Percentiles rank a stretch among this genome's conserved stretches.
Conservation (phyloP, 2,888 invertebrate species). For the Sphaerophoria taeniata region DNA sequence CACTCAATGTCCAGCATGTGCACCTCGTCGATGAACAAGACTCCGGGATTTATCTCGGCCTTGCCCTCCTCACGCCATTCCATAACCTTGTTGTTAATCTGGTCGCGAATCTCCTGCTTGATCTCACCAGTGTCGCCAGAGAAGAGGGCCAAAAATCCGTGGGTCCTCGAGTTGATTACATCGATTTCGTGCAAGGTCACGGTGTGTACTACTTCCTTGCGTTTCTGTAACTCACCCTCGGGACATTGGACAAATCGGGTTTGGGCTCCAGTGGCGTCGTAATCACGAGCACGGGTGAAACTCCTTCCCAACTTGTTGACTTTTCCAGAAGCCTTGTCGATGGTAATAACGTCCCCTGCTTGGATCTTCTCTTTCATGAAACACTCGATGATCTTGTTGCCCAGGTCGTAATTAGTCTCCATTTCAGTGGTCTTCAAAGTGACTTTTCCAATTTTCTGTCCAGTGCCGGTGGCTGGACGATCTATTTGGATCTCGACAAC, state of each 20-base stretch:
- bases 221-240: constrained; percentile 98
- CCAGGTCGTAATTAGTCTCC: constrained; percentile 99
- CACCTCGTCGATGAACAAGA: constrained; percentile 97
- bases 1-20: constrained; percentile 99
- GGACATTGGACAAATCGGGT: constrained; percentile 98
- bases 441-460: constrained; percentile 91
- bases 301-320: constrained; percentile 96
- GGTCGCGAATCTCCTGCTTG: constrained; percentile 97
- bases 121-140: constrained; percentile 99
- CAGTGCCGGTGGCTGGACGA: constrained; percentile 94
- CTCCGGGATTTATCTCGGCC: constrained; percentile 99
- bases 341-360: constrained; percentile 98
- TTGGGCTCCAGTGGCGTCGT: constrained; percentile 96
- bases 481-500: constrained; percentile 99
- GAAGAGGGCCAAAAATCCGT: constrained; percentile 98
- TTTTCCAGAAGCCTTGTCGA: constrained; percentile 99
- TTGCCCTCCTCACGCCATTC: constrained; percentile 99
- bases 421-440: constrained; percentile 99
- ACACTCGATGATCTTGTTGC: constrained; percentile 98
- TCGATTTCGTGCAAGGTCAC: constrained; percentile 99
- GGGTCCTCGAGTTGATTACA: constrained; percentile 98
- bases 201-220: constrained; percentile 98
- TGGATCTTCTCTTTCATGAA: constrained; percentile 97
- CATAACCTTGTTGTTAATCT: constrained; percentile 98
- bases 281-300: constrained; percentile 97